Evolutionary conservation across 2,888 invertebrate genomes (phyloP).

Genomic region (Hyles lineata): DNA sequence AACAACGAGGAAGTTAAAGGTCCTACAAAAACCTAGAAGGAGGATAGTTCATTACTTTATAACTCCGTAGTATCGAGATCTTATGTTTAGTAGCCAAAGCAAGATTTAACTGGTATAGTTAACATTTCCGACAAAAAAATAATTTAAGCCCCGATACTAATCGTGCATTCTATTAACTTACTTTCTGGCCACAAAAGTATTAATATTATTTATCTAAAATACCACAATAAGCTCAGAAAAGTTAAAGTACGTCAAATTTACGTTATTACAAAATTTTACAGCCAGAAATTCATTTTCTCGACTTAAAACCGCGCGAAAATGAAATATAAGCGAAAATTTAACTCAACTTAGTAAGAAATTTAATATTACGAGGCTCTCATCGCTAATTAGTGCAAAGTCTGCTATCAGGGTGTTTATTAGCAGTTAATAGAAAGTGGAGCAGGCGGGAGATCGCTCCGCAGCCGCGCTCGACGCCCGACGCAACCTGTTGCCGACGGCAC

Average conservation of each 20-base stretch:
- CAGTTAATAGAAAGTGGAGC: constrained; percentile 72
- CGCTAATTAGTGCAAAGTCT: constrained; percentile 68
- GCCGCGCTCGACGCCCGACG: constrained; percentile 58
- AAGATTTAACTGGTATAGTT: no score
- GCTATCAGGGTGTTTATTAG: constrained; percentile 71
- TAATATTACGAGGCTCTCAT: constrained; percentile 65
- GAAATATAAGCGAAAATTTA: constrained; percentile 58
- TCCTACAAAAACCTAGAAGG: no score
- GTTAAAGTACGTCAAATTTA: background rate
- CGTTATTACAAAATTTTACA: constrained; percentile 1
- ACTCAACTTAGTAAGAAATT: constrained; percentile 59
- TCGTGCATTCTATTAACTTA: background rate
- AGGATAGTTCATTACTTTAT: no score
- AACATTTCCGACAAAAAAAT: background rate
- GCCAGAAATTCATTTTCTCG: constrained; percentile 32
- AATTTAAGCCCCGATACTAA: background rate
- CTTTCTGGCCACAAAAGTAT: background rate
- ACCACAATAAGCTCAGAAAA: background rate
- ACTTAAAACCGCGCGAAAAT: constrained; percentile 53
- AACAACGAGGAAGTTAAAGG: no score
- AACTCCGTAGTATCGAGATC: no score
- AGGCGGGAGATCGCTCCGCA: constrained; percentile 56
- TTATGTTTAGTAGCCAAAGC: no score
- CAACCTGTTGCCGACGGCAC: constrained; percentile 83
- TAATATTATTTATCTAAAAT: background rate